Conservation (phyloP, 2,797 vertebrate species). For the Tapirus indicus region DNA sequence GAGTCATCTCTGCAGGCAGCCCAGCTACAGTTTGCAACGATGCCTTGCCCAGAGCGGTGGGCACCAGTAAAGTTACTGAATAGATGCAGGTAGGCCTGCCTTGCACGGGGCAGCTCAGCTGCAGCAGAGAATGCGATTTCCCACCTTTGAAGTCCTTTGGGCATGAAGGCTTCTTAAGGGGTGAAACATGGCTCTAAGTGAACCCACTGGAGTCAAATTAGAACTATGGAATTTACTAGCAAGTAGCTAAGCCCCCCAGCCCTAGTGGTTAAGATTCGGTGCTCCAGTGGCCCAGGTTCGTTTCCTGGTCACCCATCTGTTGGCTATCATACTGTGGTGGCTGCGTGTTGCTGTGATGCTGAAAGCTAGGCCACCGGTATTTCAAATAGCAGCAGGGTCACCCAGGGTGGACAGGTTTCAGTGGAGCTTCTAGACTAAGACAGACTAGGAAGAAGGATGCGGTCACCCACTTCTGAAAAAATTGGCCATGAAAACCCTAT, state of each 20-base stretch:
- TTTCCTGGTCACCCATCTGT: no score
- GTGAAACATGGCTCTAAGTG: background rate
- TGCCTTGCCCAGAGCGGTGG: background rate
- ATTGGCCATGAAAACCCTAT: no score
- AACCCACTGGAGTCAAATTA: background rate
- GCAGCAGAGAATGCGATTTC: background rate
- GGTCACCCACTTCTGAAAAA: no score
- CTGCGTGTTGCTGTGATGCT: no score
- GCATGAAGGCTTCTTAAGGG: background rate
- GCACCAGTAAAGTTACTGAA: background rate
- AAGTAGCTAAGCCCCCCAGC: background rate
- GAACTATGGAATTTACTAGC: background rate
- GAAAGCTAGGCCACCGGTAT: no score
- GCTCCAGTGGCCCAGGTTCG: no score
- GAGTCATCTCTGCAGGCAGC: background rate
- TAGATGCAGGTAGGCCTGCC: background rate
- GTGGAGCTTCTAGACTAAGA: no score
- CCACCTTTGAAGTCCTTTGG: background rate
- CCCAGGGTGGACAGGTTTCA: no score
- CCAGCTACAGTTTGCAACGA: background rate
- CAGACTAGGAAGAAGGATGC: no score
- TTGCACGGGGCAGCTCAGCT: background rate
- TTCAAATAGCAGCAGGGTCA: no score
- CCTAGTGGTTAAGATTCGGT: no score
- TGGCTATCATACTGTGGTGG: no score